phyloP scores from a whole-genome alignment of 2,113 vertebrate genomes.

The Struthidea cinerea region DNA sequence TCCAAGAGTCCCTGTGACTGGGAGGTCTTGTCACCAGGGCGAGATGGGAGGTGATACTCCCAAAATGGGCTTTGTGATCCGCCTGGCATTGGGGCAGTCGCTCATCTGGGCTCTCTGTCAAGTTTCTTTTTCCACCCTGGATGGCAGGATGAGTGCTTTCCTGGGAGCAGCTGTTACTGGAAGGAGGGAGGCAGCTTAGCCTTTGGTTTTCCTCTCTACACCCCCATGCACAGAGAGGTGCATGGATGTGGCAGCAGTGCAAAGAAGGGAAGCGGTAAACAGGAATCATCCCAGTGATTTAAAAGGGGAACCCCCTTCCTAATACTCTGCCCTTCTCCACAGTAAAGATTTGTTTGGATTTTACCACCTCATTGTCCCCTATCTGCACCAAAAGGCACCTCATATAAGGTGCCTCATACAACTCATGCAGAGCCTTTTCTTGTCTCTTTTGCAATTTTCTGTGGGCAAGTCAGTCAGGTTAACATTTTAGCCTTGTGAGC shows the following conservation, averaged over 20 bases:
- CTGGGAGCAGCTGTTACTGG: slow-evolving; percentile 2
- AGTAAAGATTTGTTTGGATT: not conserved
- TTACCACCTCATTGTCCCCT: not conserved
- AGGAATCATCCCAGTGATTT: not conserved
- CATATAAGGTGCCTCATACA: not conserved
- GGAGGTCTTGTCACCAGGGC: not conserved
- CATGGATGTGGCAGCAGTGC: not conserved
- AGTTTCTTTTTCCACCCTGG: not conserved
- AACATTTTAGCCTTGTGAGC: not conserved
- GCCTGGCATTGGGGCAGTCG: not conserved
- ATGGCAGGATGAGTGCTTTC: not conserved
- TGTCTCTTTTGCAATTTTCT: not conserved
- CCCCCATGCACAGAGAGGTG: rapidly evolving
- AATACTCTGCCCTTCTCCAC: not conserved
- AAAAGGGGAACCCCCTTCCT: not conserved
- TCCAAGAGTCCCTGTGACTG: not conserved
- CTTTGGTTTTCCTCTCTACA: not conserved
- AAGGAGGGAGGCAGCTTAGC: not conserved
- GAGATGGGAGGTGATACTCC: not conserved
- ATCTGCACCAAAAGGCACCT: not conserved
- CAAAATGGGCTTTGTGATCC: not conserved
- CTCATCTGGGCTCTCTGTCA: not conserved
- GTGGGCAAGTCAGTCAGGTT: not conserved
- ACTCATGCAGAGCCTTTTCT: not conserved
- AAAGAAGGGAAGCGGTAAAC: not conserved